A percentile compares a stretch with the other conserved stretches of the same genome.
Conservation (phyloP, 2,888 invertebrate species). For the Zele albiditarsus region DNA sequence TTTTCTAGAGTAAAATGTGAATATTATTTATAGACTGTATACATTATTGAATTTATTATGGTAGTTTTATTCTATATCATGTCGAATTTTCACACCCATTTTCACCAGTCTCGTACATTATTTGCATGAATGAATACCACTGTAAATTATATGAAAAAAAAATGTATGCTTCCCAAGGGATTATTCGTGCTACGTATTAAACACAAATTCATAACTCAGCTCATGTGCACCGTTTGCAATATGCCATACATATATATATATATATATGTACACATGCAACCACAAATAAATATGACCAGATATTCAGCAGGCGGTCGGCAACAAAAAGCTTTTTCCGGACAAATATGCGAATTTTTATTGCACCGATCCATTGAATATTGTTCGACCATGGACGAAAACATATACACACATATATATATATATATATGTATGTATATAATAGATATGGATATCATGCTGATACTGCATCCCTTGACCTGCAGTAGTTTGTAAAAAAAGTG, state of each 20-base stretch:
- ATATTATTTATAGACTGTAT: background rate
- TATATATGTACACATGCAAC: background rate
- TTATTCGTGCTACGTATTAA: slow-evolving; percentile 52
- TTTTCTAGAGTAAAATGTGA: background rate
- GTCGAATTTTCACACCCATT: background rate
- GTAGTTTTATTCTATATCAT: slow-evolving; percentile 31
- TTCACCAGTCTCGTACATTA: background rate
- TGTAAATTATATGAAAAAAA: slow-evolving; percentile 41
- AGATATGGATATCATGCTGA: background rate
- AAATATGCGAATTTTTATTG: slow-evolving; percentile 43
- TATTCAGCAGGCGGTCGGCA: slow-evolving; percentile 40
- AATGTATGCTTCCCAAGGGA: slow-evolving; percentile 37
- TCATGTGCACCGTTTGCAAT: slow-evolving; percentile 46
- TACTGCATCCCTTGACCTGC: background rate
- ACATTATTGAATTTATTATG: slow-evolving; percentile 14
- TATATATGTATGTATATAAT: background rate
- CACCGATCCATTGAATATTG: slow-evolving; percentile 41
- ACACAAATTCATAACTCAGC: slow-evolving; percentile 56
- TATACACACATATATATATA: background rate
- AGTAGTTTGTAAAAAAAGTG: background rate
- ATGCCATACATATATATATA: slow-evolving; percentile 36
- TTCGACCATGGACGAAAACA: background rate
- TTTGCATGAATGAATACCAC: slow-evolving; percentile 2
- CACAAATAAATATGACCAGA: slow-evolving; percentile 56
- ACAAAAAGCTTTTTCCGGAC: slow-evolving; percentile 45